Evolutionary conservation across 2,797 vertebrate genomes (phyloP), one percentile per base, ranked within the genome.

Genomic region (Sebastes variabilis): DNA sequence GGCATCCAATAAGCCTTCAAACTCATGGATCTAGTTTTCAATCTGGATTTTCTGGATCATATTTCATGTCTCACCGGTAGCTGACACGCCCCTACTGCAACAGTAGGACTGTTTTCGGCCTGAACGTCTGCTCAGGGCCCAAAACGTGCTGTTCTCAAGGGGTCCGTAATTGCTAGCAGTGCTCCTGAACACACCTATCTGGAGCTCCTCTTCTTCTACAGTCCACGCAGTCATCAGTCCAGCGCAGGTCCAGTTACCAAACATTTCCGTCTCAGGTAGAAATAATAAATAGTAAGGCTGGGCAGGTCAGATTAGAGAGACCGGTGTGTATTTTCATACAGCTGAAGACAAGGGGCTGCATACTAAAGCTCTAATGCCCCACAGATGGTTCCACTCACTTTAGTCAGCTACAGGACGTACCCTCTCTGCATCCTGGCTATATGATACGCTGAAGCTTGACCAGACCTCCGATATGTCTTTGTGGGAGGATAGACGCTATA

Each of bases 351-450:
- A 86, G 79, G 46, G 80, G 74, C 76, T 81, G 84, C 82, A 87
- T 61, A 81, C 91, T 90, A 46, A 84, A 72, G 74, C 74, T 76
- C 73, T 89, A 93, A 92, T 91, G 81, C 83, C 42, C 77, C 5
- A 80, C 93, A 94, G 89, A 92, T 94, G 94, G 89, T 89, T 92
- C 85, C 77, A 90, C 86, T 93, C 91, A 82, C 76, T 78, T 68
- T 36, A 77, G 74, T 82, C 60, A 82, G 61, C 87, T 86, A 73
- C 86, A 89, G 80, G 86, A 90, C 61, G 14, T 83, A 79, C 74
- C 75, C 66, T 84, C 73, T 85, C 66, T 81, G 67, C 66, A 65
- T 65, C 70, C 56, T 49, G 74, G 85, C 77, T 71, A 82, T 88
- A 87, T 88, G 86, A 94, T 92, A 89, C 78, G 72, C 74, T 88